Percentiles rank a stretch among this genome's conserved stretches.
Conservation (phyloP, 37 sponge, comb jelly and placozoan genomes). For the Lycopodina hypogea region DNA sequence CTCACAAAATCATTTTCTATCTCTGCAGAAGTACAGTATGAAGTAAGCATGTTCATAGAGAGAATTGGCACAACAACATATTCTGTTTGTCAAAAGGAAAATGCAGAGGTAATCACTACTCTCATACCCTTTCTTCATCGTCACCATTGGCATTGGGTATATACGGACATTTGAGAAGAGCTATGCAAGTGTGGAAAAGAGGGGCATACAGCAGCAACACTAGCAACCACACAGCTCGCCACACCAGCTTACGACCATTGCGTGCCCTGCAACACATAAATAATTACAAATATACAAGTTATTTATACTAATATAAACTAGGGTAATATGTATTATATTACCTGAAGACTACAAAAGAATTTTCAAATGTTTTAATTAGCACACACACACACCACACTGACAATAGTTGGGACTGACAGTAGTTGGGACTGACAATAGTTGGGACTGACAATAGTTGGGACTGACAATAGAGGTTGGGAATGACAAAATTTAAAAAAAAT, state of each 20-base stretch:
- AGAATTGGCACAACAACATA: no score
- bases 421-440: no score
- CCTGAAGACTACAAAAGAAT: no score
- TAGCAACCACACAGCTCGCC: slow-evolving; percentile 51
- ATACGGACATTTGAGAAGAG: slow-evolving; percentile 51
- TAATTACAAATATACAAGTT: not conserved
- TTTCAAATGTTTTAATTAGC: not conserved
- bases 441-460: no score
- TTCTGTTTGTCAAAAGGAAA: no score
- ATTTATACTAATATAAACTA: not conserved
- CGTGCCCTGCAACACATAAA: slow-evolving; percentile 2
- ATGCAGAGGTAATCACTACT: no score
- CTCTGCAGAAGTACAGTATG: no score
- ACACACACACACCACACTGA: not conserved
- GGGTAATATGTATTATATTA: not conserved
- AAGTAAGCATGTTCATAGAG: no score
- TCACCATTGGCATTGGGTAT: not conserved
- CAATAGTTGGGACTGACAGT: no score
- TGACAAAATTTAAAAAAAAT: no score
- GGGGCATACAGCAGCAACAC: slow-evolving; percentile 58
- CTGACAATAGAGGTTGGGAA: no score
- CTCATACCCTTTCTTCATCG: slow-evolving; percentile 1
- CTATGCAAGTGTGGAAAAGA: slow-evolving; percentile 46
- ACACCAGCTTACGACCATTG: slow-evolving; percentile 23
- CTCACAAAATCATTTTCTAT: no score